Evolutionary conservation across 2,797 vertebrate genomes (phyloP), one percentile per base, ranked within the genome.

Genomic region (Kryptopterus vitreolus): DNA sequence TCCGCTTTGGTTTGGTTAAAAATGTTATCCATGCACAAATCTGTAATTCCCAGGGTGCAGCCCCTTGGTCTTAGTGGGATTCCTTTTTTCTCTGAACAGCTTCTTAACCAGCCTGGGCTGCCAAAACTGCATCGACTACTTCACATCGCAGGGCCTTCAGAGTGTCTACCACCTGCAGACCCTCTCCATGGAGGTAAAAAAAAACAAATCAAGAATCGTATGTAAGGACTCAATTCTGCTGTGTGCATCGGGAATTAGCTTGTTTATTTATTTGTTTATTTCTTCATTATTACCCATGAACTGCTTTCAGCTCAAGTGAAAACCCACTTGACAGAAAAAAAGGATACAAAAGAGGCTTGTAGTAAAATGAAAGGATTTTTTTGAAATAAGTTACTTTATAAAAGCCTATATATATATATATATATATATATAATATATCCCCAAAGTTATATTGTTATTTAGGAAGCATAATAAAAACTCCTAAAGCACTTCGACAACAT

Each of bases 91-190:
- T 92, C 93, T 93, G 92, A 92, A 94, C 95, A 99, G 98, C 91
- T 99, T 99, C 92, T 93, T 99, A 88, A 98, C 97, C 92, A 97
- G 96, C 89, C 84, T 99, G 92, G 98, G 98, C 89, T 99, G 98
- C 92, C 96, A 98, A 88, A 98, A 98, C 96, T 97, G 96, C 94
- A 96, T 98, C 83, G 98, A 99, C 87, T 98, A 96, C 92, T 98
- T 99, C 95, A 97, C 96, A 77, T 97, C 97, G 78, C 97, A 99
- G 89, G 98, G 98, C 77, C 90, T 99, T 79, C 98, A 98, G 95
- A 98, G 94, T 89, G 88, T 99, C 89, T 98, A 98, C 92, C 98
- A 99, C 90, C 96, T 99, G 89, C 97, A 99, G 95, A 96, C 94
- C 90, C 95, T 99, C 82, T 94, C 97, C 72, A 95, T 98, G 89